Base-by-base conservation (phyloP, 2,888 invertebrate genomes). In the Lissocephala sabroskyi region DNA sequence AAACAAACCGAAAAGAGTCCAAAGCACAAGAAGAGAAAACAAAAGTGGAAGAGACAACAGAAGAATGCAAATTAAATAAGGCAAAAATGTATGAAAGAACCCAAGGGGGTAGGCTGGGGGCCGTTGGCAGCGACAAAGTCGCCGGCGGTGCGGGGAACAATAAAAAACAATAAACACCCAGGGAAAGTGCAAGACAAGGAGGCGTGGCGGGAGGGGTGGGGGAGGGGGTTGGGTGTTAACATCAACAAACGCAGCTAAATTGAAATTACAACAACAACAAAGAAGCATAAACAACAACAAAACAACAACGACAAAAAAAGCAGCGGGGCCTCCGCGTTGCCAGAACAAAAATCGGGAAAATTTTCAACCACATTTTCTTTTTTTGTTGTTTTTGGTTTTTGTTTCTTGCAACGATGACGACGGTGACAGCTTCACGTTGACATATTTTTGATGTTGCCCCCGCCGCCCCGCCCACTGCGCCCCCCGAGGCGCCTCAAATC, bases 51-150 rank as follows among this genome's bases (percentile, higher is more conserved):
- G 7, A 36, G 46, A 53, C 41, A 45, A 45, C 30, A 51, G 32
- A 49, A 36, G 50, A 63, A 63, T 63, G 59, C 63, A 63, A 63
- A 63, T 63, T 63, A 60, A 63, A 63, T 63, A 55, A 63, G 56
- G 59, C n/a, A 64, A 61, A 64, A 65, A 64, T 64, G 60, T n/a
- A n/a, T n/a, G n/a, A n/a, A n/a, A n/a, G n/a, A n/a, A n/a, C n/a
- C n/a, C n/a, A n/a, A n/a, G n/a, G n/a, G n/a, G n/a, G n/a, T n/a
- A n/a, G n/a, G n/a, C n/a, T n/a, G n/a, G n/a, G n/a, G n/a, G n/a
- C n/a, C n/a, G n/a, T n/a, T n/a, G n/a, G n/a, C n/a, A n/a, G n/a
- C n/a, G n/a, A n/a, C n/a, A n/a, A n/a, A n/a, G n/a, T n/a, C n/a
- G n/a, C n/a, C n/a, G n/a, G n/a, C n/a, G n/a, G n/a, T n/a, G n/a